These are phyloP conservation scores for Meloidogyne hapla DNA, from an alignment of 1,140 invertebrate species.

Conservation along the genomic window DNA sequence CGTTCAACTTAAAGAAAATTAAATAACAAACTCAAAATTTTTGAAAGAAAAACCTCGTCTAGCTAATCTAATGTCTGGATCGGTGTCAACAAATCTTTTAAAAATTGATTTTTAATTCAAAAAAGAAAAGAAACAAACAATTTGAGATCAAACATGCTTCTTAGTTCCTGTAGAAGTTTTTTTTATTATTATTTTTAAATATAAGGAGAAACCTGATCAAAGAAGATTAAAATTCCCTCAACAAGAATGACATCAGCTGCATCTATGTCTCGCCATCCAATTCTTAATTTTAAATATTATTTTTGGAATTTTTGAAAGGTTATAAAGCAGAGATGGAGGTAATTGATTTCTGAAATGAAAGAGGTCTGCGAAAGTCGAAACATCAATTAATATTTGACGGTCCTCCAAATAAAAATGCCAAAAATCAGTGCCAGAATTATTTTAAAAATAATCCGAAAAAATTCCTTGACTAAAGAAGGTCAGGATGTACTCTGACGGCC, in stretches of 20 bases:
- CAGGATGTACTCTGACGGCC: too few relatives aligned
- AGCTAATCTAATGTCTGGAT: slow-evolving; percentile 91
- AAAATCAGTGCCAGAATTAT: too few relatives aligned
- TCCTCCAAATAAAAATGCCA: too few relatives aligned
- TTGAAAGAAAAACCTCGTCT: slow-evolving; percentile 74
- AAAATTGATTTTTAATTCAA: not conserved
- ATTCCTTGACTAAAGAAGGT: too few relatives aligned
- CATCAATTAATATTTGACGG: too few relatives aligned
- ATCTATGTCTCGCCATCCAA: slow-evolving; percentile 78
- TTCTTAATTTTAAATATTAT: slow-evolving; percentile 69
- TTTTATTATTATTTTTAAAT: not conserved
- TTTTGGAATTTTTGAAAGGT: not conserved
- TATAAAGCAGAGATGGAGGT: not conserved
- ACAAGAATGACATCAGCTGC: slow-evolving; percentile 97
- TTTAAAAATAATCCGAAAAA: too few relatives aligned
- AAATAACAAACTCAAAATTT: not conserved
- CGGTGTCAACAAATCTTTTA: slow-evolving; percentile 85
- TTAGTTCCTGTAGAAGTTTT: slow-evolving; percentile 70
- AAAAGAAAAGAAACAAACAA: slow-evolving; percentile 66
- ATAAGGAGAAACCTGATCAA: slow-evolving; percentile 72
- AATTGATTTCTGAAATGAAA: not conserved
- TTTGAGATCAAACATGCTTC: slow-evolving; percentile 96
- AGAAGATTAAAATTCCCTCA: slow-evolving; percentile 96
- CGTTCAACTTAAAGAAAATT: slow-evolving; percentile 50
- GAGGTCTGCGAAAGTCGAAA: too few relatives aligned